Evolutionary conservation across 2,113 vertebrate genomes (phyloP), one percentile per base, ranked within the genome.

Genomic region (Monarcha castaneiventris): DNA sequence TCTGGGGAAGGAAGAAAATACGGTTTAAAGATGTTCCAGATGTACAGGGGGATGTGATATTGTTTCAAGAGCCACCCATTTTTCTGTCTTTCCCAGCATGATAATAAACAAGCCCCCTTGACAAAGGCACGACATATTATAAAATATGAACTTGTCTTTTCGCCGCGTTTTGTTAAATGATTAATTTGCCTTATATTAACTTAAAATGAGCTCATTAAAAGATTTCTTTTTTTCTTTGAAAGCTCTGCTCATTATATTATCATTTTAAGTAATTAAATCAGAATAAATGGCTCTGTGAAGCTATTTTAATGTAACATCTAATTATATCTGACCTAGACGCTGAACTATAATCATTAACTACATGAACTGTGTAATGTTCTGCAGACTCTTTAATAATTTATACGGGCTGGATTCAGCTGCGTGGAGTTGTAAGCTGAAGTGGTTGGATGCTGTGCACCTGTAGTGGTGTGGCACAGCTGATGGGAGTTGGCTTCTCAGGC

Each of bases 201-300:
- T 98, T 96, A 97, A 98, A 98, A 98, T 94, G 98, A 97, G 97
- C 96, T 97, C 97, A 97, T 98, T 98, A 98, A 94, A 97, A 97
- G 96, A 97, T 96, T 97, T 95, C 79, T 95, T 97, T 97, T 89
- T 97, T 98, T 97, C 95, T 96, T 97, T 98, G 97, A 97, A 97
- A 97, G 97, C 96, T 93, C 96, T 95, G 85, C 97, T 98, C 98
- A 97, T 98, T 98, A 97, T 97, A 98, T 98, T 98, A 98, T 98
- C 98, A 98, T 99, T 99, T 98, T 98, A 98, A 98, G 98, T 99
- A 99, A 99, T 99, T 99, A 98, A 98, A 98, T 98, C 96, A 97
- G 98, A 99, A 99, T 98, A 99, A 99, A 98, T 98, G 98, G 97
- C 96, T 98, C 97, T 98, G 97, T 93, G 96, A 98, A 98, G 98